Evolutionary conservation across 2,113 vertebrate species (phyloP).

Genomic region (Anhinga rufa): DNA sequence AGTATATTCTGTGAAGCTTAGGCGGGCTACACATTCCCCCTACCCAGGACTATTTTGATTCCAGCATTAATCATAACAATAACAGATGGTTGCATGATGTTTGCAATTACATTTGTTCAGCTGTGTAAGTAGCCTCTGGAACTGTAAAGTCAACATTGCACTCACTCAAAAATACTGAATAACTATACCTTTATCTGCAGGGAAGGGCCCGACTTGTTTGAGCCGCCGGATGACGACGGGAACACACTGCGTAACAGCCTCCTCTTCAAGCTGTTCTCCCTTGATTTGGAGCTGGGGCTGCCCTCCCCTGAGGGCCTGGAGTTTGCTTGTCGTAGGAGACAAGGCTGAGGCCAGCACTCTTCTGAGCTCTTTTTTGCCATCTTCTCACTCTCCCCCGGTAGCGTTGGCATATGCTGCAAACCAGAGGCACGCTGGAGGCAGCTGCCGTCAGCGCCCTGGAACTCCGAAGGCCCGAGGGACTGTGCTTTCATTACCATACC

Average conservation of each 20-base stretch:
- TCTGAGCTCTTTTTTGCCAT: slow-evolving; percentile 63
- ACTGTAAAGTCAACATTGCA: neutral
- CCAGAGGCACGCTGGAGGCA: slow-evolving; percentile 52
- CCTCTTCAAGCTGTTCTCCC: slow-evolving; percentile 74
- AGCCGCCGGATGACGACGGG: slow-evolving; percentile 41
- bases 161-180: neutral
- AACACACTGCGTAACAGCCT: slow-evolving; percentile 71
- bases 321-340: slow-evolving; percentile 73
- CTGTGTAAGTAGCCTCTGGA: neutral
- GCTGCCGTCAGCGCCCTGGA: slow-evolving; percentile 56
- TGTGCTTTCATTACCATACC: slow-evolving; percentile 85
- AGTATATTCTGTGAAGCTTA: neutral
- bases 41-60: neutral
- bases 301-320: slow-evolving; percentile 69
- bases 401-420: neutral
- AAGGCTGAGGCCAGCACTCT: slow-evolving; percentile 80
- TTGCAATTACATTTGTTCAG: neutral
- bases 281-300: slow-evolving; percentile 69
- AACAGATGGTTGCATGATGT: neutral
- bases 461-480: slow-evolving; percentile 81
- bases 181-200: slow-evolving; percentile 70
- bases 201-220: slow-evolving; percentile 49
- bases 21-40: fast-evolving
- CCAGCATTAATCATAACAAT: neutral
- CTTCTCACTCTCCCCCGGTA: slow-evolving; percentile 59